phyloP scores from a whole-genome alignment of 2,797 vertebrate species.

The Xyrichtys novacula region DNA sequence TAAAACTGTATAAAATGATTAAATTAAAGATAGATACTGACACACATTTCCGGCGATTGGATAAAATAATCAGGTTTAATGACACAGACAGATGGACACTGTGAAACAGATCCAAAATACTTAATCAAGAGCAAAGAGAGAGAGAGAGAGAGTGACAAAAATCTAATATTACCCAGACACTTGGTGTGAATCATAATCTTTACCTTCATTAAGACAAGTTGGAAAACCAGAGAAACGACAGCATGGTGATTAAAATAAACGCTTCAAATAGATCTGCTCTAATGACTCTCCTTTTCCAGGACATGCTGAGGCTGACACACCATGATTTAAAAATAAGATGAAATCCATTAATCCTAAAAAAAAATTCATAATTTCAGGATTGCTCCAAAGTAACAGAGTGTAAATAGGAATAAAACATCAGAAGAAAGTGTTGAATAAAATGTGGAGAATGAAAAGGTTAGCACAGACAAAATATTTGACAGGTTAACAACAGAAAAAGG shows the following conservation, averaged over 20 bases:
- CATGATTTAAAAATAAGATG: neutral
- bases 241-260: neutral
- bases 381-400: no score
- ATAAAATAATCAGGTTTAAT: slow-evolving; percentile 67
- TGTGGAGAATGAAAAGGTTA: no score
- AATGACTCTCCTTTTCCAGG: slow-evolving; percentile 7
- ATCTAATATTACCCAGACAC: neutral
- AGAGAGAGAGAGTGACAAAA: neutral
- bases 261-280: slow-evolving; percentile 24
- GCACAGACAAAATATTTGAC: no score
- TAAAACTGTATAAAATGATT: slow-evolving; percentile 40
- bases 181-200: slow-evolving; percentile 18
- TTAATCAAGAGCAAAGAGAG: neutral
- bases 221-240: slow-evolving; percentile 31
- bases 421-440: no score
- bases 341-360: neutral
- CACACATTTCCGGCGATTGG: slow-evolving; percentile 28
- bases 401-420: no score
- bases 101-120: slow-evolving; percentile 27
- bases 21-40: slow-evolving; percentile 57
- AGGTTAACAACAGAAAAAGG: no score
- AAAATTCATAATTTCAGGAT: no score
- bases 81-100: slow-evolving; percentile 55
- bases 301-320: neutral
- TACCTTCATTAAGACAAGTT: slow-evolving; percentile 41